These are phyloP conservation scores for Cassiopea andromeda DNA, from an alignment of 30 jellyfish, hydroid and myxozoan genomes.

Conservation along the genomic window DNA sequence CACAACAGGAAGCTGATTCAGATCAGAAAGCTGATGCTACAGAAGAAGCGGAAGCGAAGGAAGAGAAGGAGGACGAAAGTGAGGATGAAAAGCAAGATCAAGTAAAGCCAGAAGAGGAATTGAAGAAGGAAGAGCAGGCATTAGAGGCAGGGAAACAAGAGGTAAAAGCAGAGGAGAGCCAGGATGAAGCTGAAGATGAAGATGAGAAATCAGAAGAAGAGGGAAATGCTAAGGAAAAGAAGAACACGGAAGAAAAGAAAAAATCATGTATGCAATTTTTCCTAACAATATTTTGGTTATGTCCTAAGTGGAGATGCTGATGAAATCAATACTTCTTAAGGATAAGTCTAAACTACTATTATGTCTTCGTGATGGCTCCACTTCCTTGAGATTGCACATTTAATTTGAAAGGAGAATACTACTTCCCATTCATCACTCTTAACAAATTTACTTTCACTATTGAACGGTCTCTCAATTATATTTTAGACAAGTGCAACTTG, in stretches of 20 bases:
- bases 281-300: no score
- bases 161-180: slow-evolving; percentile 10
- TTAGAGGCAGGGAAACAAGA: slow-evolving; percentile 31
- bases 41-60: slow-evolving; percentile 7
- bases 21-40: slow-evolving; percentile 61
- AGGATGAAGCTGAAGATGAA: slow-evolving; percentile 27
- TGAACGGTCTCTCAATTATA: background rate
- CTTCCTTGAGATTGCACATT: no score
- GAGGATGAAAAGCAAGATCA: slow-evolving; percentile 23
- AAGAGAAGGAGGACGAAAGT: slow-evolving; percentile 18
- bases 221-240: slow-evolving; percentile 48
- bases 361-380: no score
- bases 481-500: slow-evolving; percentile 90
- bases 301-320: no score
- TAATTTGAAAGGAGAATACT: no score
- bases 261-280: slow-evolving; percentile 48
- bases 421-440: no score
- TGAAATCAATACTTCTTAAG: no score
- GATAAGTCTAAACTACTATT: no score
- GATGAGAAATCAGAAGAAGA: slow-evolving; percentile 46
- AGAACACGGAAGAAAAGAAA: slow-evolving; percentile 44
- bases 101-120: slow-evolving; percentile 21
- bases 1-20: slow-evolving; percentile 39
- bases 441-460: no score
- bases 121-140: slow-evolving; percentile 38